Conservation (phyloP, 2,888 invertebrate genomes). For the Macrosiphum euphorbiae region DNA sequence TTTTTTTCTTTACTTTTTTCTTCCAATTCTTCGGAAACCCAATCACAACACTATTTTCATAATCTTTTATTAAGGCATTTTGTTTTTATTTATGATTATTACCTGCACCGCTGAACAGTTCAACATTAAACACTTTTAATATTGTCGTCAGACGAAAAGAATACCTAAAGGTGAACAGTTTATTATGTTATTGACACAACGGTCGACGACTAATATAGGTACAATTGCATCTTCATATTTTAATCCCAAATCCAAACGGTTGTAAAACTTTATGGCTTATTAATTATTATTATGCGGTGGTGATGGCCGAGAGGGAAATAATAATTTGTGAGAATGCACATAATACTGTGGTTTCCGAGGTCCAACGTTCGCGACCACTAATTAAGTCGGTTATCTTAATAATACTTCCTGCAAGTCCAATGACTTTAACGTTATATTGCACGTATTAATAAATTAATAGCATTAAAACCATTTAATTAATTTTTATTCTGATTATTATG, state of each 20-base stretch:
- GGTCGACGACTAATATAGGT: background rate
- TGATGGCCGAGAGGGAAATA: background rate
- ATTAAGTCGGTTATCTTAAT: constrained; percentile 2
- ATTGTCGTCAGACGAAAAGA: background rate
- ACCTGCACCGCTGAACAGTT: background rate
- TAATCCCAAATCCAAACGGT: background rate
- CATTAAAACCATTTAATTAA: background rate
- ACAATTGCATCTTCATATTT: background rate
- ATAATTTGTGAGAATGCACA: background rate
- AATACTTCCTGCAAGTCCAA: background rate
- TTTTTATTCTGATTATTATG: background rate
- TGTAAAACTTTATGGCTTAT: background rate
- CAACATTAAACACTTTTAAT: too few species aligned
- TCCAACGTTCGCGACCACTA: background rate
- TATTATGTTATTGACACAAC: background rate
- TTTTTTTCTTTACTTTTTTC: background rate
- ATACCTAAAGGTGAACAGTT: too few species aligned
- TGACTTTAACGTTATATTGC: background rate
- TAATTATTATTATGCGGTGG: background rate
- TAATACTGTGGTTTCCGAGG: background rate
- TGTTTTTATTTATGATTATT: background rate
- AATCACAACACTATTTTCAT: background rate
- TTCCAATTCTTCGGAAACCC: background rate
- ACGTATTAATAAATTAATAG: background rate
- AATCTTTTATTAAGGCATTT: background rate